Evolutionary conservation across 2,797 vertebrate species (phyloP).

Genomic region (Ctenosaura bakeri): DNA sequence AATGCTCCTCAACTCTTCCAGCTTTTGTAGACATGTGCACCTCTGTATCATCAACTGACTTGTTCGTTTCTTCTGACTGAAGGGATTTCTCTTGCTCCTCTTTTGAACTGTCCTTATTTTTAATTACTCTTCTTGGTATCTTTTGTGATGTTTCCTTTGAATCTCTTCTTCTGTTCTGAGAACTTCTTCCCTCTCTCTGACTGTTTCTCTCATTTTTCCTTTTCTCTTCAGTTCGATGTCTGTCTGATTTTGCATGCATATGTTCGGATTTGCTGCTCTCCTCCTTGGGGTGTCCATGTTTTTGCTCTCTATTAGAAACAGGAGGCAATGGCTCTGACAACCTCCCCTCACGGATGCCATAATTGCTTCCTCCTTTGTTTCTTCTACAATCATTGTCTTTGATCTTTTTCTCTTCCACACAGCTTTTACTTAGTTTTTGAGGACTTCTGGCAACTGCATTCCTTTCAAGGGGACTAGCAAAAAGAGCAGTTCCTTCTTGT

Average conservation of each 20-base stretch:
- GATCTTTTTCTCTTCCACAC: constrained; percentile 72
- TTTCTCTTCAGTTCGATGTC: constrained; percentile 79
- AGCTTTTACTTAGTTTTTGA: constrained; percentile 74
- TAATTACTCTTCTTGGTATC: constrained; percentile 66
- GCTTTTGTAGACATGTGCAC: constrained; percentile 49
- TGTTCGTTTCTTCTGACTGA: constrained; percentile 51
- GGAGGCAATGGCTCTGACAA: constrained; percentile 54
- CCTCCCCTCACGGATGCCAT: constrained; percentile 72
- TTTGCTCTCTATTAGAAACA: constrained; percentile 78
- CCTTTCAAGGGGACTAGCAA: constrained; percentile 74
- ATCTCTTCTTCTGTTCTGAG: constrained; percentile 74
- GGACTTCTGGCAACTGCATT: constrained; percentile 67
- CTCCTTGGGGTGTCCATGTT: constrained; percentile 70
- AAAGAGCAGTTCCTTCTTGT: constrained; percentile 75
- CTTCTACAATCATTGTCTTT: constrained; percentile 72
- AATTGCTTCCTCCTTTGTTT: constrained; percentile 70
- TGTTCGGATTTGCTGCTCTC: constrained; percentile 71
- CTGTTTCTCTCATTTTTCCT: constrained; percentile 80
- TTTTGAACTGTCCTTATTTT: constrained; percentile 60
- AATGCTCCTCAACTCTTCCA: constrained; percentile 52
- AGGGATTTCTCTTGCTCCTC: constrained; percentile 54
- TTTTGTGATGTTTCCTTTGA: constrained; percentile 65
- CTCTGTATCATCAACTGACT: constrained; percentile 52
- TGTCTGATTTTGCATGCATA: constrained; percentile 81
- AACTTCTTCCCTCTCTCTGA: constrained; percentile 75